Conservation (phyloP, 2,888 invertebrate species). For the Tortrix viridana region DNA sequence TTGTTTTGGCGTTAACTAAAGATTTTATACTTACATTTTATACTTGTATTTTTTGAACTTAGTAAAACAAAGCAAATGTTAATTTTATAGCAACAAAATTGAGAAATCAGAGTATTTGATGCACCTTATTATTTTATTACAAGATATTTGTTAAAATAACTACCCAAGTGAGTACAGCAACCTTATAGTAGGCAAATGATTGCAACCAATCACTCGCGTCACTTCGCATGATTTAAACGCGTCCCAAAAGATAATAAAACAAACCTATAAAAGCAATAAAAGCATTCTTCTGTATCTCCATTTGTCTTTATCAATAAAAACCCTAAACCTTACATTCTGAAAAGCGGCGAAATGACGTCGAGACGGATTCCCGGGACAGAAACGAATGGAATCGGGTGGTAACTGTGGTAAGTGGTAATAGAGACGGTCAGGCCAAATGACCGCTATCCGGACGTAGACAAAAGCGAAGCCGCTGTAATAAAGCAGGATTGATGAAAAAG, state of each 20-base stretch:
- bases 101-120: no score
- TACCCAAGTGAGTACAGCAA: no score
- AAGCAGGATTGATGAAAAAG: constrained; percentile 85
- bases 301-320: constrained; percentile 38
- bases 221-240: no score
- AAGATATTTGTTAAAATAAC: no score
- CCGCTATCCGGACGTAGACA: constrained; percentile 80
- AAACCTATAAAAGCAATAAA: constrained; percentile 33
- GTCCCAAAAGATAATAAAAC: constrained; percentile 1
- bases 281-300: constrained; percentile 18
- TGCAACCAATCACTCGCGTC: no score
- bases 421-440: constrained; percentile 80
- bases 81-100: no score
- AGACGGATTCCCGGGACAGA: constrained; percentile 76
- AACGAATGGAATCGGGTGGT: constrained; percentile 80
- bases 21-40: no score
- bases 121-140: no score
- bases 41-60: no score
- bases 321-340: constrained; percentile 34
- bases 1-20: no score
- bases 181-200: no score
- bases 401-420: constrained; percentile 54
- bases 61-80: no score
- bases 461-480: constrained; percentile 82
- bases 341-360: constrained; percentile 59